Conservation (phyloP, 2,797 vertebrate species). For the Enteromius radiatus region DNA sequence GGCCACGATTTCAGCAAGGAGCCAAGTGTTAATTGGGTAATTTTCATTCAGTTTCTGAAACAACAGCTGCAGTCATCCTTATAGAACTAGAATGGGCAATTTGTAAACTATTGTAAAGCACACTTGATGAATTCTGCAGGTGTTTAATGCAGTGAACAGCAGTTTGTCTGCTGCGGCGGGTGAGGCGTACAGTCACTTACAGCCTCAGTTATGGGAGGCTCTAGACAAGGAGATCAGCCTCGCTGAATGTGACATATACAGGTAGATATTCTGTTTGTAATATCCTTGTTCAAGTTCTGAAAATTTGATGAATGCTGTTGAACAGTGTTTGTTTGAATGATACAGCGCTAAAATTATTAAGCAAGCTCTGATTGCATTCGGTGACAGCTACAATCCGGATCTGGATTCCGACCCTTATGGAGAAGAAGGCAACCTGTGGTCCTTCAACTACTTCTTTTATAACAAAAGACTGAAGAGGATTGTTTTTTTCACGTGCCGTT, state of each 20-base stretch:
- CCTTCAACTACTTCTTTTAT: slow-evolving; percentile 72
- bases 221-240: slow-evolving; percentile 68
- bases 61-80: neutral
- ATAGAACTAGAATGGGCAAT: neutral
- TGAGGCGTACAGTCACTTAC: slow-evolving; percentile 63
- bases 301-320: neutral
- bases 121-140: slow-evolving; percentile 50
- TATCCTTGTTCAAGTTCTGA: neutral
- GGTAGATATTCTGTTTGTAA: slow-evolving; percentile 49
- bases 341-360: neutral
- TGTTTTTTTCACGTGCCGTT: slow-evolving; percentile 71
- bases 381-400: slow-evolving; percentile 68
- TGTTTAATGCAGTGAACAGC: slow-evolving; percentile 70
- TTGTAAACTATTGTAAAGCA: neutral
- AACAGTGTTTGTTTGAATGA: neutral
- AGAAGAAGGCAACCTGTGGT: slow-evolving; percentile 71
- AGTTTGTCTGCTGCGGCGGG: slow-evolving; percentile 68
- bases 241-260: slow-evolving; percentile 69
- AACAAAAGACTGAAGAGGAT: slow-evolving; percentile 71
- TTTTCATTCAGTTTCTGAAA: neutral
- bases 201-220: slow-evolving; percentile 70
- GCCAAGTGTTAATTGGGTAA: slow-evolving; percentile 69
- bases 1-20: slow-evolving; percentile 70
- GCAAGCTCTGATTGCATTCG: neutral
- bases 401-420: slow-evolving; percentile 70